Evolutionary conservation across 1,140 invertebrate genomes (phyloP).

Genomic region (Ditylenchus dipsaci): DNA sequence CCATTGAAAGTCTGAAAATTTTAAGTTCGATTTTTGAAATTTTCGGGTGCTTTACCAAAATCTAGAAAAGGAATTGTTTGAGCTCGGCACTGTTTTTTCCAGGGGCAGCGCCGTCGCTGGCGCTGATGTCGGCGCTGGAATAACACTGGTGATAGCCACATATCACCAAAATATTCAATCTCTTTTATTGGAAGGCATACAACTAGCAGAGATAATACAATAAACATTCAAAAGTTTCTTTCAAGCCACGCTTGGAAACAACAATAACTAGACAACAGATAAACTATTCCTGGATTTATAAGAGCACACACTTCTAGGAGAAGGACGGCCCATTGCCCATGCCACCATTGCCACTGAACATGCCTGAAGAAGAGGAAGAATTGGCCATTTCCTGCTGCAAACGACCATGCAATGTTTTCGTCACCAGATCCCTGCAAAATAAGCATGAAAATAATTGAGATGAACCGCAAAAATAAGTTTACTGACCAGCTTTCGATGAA

Average conservation of each 20-base stretch:
- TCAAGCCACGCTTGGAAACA: neutral
- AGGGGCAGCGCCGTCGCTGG: too few species aligned
- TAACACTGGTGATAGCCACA: too few species aligned
- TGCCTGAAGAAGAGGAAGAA: neutral
- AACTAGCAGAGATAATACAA: too few species aligned
- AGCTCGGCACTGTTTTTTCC: too few species aligned
- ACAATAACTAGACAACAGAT: neutral
- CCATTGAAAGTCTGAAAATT: too few species aligned
- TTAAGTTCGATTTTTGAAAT: too few species aligned
- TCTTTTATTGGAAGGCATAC: too few species aligned
- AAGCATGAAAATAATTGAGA: neutral
- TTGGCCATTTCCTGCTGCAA: neutral
- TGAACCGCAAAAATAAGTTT: neutral
- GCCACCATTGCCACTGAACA: neutral
- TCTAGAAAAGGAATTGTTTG: too few species aligned
- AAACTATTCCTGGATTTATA: neutral
- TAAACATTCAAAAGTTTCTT: too few species aligned
- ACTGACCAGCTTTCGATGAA: constrained; percentile 89
- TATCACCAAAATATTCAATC: too few species aligned
- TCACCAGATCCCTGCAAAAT: neutral
- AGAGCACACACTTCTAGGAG: neutral
- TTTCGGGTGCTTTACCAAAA: too few species aligned
- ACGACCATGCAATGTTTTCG: neutral
- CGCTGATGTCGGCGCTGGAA: too few species aligned
- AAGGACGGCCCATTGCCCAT: neutral